A percentile compares a stretch with the other conserved stretches of the same genome.
Evolutionary conservation across 2,888 invertebrate species (phyloP).

Genomic region (Griposia aprilina): DNA sequence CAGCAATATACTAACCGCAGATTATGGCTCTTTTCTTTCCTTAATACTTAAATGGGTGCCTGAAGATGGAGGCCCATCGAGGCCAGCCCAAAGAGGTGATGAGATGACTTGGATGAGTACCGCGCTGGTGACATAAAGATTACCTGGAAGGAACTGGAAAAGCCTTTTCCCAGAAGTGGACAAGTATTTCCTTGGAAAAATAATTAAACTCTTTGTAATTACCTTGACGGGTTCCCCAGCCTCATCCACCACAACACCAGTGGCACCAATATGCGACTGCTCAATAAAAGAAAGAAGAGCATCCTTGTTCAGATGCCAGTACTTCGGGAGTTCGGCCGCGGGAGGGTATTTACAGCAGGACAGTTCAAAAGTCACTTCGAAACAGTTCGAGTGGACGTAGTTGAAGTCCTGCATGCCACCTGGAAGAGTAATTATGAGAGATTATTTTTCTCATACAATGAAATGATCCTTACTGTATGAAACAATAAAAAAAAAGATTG

Average conservation of each 20-base stretch:
- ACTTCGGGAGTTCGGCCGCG: conserved; percentile 92
- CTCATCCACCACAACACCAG: conserved; percentile 92
- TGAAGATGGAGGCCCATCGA: too few species aligned
- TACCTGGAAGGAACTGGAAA: background rate
- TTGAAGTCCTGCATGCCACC: conserved; percentile 99
- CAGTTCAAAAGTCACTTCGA: conserved; percentile 98
- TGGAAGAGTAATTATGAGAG: conserved; percentile 69
- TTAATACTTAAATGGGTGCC: too few species aligned
- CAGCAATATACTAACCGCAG: too few species aligned
- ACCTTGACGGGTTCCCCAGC: conserved; percentile 91
- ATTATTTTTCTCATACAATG: too few species aligned
- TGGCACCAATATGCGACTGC: conserved; percentile 92
- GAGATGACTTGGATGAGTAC: background rate
- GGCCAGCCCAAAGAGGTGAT: background rate
- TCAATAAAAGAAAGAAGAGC: conserved; percentile 96
- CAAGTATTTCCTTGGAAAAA: background rate
- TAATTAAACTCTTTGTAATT: background rate
- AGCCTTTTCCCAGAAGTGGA: background rate
- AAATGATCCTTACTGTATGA: too few species aligned
- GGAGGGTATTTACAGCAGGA: conserved; percentile 98
- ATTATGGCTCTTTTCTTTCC: too few species aligned
- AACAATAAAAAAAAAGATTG: too few species aligned
- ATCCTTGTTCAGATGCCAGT: conserved; percentile 97
- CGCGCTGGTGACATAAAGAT: background rate
- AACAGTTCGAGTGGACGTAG: conserved; percentile 98